Percentiles rank a stretch among this genome's conserved stretches.
These are phyloP conservation scores for Orientallactaga sibirica DNA, from an alignment of 2,797 vertebrate species.

Conservation along the genomic window DNA sequence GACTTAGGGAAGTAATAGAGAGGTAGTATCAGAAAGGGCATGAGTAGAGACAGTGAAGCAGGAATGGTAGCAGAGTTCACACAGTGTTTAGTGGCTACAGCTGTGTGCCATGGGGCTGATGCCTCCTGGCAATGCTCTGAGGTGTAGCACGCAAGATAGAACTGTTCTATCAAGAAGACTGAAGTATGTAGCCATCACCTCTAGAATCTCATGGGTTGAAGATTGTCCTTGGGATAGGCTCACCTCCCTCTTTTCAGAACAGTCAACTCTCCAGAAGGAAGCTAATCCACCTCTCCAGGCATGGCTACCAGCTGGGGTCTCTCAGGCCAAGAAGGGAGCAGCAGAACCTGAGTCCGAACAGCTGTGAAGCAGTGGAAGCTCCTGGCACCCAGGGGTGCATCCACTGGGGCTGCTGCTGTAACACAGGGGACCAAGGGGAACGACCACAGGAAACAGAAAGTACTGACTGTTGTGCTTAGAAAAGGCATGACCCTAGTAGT, in stretches of 20 bases:
- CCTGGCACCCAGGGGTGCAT: accelerated
- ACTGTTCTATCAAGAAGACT: background rate
- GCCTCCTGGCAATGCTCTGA: accelerated
- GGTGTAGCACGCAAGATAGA: background rate
- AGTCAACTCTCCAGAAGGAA: background rate
- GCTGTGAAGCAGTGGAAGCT: background rate
- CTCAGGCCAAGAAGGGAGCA: background rate
- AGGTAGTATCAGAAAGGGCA: background rate
- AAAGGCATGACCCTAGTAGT: background rate
- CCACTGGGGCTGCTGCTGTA: background rate
- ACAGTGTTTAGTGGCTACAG: accelerated
- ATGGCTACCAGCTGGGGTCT: background rate
- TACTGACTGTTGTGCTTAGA: background rate
- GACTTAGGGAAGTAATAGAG: background rate
- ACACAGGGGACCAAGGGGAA: background rate
- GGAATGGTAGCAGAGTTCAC: background rate
- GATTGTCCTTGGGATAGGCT: background rate
- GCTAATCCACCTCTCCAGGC: background rate
- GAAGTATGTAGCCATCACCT: background rate
- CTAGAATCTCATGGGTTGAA: background rate
- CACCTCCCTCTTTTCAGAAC: background rate
- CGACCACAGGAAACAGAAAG: background rate
- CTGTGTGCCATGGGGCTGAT: background rate
- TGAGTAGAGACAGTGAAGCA: background rate
- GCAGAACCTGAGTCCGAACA: background rate